Base-by-base conservation (phyloP, 1,140 invertebrate genomes). In the Planococcus citri region DNA sequence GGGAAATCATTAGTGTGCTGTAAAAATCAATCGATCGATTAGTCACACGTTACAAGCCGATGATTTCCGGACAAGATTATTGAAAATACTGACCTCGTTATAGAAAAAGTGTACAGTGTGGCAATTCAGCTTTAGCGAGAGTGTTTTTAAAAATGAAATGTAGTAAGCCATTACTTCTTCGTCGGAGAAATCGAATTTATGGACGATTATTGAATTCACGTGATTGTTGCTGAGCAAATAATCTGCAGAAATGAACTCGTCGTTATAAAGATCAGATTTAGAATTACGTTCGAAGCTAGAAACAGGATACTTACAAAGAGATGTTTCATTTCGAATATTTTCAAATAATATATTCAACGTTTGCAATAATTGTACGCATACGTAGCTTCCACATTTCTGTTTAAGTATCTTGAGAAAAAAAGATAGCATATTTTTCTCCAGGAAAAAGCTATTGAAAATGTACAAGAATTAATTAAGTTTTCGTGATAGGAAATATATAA, bases 141-240 rank as follows among this genome's bases (percentile, higher is more conserved):
- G 82, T 0, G 96, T 99, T 80, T 99, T 99, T 70, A 99, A 79
- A 78, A 99, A 99, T 61, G 96, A 97, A 78, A 99, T 98, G 79
- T 99, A 99, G 79, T 99, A 99, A 4, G 96, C 97, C 94, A 99
- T 98, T 1, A 99, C 95, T 85, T 99, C 97, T 82, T 99, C 97
- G 81, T 99, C 96, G 17, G 93, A 95, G 77, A 99, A 97, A 79
- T 99, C 97, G 85, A 99, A 99, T 81, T 97, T 97, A 80, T 99
- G 96, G 41, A 96, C 92, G 77, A 99, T 99, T 76, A 99, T 99
- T 37, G 92, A 95, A 80, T 99, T 99, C 21, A 99, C 95, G 83
- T 99, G 95, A 81, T 99, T 99, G 80, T 99, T 99, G 75, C 95
- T 98, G 20, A 99, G 82, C 70, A 99, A 82, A 82, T 98, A 99